Evolutionary conservation across 37 sponge, comb jelly and placozoan genomes (phyloP).

Genomic region (Trichoplax adhaerens): DNA sequence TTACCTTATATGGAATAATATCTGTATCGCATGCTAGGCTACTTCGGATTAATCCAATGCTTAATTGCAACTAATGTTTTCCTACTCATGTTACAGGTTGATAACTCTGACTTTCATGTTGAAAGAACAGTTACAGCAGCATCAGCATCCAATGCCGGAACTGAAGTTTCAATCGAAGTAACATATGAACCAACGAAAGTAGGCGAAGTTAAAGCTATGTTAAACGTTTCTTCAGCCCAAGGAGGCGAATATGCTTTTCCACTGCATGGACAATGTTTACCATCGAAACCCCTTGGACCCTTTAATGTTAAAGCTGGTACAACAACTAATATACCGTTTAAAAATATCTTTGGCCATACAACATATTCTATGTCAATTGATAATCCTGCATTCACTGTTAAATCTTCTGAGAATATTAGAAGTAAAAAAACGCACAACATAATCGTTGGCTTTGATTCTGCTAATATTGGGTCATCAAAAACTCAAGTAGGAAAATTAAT

Average conservation of each 20-base stretch:
- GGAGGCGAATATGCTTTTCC: slow-evolving; percentile 94
- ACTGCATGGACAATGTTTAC: slow-evolving; percentile 73
- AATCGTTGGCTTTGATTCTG: slow-evolving; percentile 46
- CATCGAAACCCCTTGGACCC: slow-evolving; percentile 92
- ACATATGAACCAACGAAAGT: slow-evolving; percentile 79
- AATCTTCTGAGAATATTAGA: slow-evolving; percentile 53
- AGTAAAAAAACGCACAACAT: slow-evolving; percentile 72
- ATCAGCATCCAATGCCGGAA: slow-evolving; percentile 50
- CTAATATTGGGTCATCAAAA: too few species aligned
- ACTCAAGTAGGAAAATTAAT: too few species aligned
- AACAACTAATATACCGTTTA: slow-evolving; percentile 77
- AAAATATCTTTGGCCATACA: slow-evolving; percentile 64
- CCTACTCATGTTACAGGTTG: slow-evolving; percentile 27
- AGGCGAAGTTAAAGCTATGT: slow-evolving; percentile 62
- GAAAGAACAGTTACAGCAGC: slow-evolving; percentile 67
- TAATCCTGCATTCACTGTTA: slow-evolving; percentile 70
- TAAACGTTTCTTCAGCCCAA: slow-evolving; percentile 56
- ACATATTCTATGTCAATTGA: slow-evolving; percentile 68
- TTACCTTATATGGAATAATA: too few species aligned
- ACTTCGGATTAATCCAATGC: neutral
- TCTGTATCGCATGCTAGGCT: too few species aligned
- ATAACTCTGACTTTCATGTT: slow-evolving; percentile 71
- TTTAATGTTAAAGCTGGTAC: slow-evolving; percentile 64
- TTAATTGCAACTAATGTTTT: neutral
- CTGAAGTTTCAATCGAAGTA: slow-evolving; percentile 75